These are phyloP conservation scores for Leucania comma DNA, from an alignment of 2,888 invertebrate species.

Conservation along the genomic window DNA sequence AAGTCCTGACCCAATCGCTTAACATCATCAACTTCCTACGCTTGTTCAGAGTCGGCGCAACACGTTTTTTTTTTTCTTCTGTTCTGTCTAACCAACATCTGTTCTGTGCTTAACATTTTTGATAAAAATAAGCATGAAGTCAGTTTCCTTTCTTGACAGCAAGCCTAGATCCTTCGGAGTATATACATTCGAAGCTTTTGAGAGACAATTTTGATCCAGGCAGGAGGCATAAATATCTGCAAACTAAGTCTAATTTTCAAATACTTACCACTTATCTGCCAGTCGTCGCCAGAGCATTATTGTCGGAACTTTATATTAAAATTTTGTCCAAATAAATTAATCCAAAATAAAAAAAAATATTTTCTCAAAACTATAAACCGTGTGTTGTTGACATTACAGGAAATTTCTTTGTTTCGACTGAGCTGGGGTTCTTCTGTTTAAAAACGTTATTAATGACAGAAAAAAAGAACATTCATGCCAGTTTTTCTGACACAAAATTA, in stretches of 20 bases:
- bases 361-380: conserved; percentile 29
- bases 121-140: not conserved
- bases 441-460: conserved; percentile 21
- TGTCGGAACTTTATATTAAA: conserved; percentile 36
- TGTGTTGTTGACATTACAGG: conserved; percentile 49
- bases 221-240: not conserved
- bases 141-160: not conserved
- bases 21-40: too few species aligned
- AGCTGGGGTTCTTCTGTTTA: conserved; percentile 38
- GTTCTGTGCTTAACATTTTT: too few species aligned
- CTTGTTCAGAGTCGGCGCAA: too few species aligned
- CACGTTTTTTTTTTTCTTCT: too few species aligned
- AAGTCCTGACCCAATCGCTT: too few species aligned
- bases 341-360: conserved; percentile 29
- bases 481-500: not conserved
- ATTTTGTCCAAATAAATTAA: conserved; percentile 41
- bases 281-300: conserved; percentile 45
- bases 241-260: not conserved
- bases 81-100: too few species aligned
- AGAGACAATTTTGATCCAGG: not conserved
- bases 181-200: not conserved
- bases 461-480: conserved; percentile 11
- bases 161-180: not conserved
- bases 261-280: conserved; percentile 46
- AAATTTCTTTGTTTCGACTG: conserved; percentile 62